Conservation (phyloP, 2,113 vertebrate species). For the Xiphophorus hellerii region DNA sequence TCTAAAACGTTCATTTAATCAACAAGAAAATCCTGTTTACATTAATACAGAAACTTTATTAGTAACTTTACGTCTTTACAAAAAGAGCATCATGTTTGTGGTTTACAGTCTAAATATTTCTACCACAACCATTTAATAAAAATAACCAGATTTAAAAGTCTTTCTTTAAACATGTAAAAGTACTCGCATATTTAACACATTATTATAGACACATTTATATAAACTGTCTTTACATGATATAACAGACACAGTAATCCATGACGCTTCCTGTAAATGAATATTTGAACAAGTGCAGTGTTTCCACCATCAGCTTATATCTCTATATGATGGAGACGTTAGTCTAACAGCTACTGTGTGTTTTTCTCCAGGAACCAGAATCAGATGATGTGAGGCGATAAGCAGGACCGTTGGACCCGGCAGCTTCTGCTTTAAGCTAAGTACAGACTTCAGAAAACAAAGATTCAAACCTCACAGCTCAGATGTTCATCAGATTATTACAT, state of each 20-base stretch:
- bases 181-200: conserved; percentile 36
- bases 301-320: conserved; percentile 25
- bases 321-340: conserved; percentile 15
- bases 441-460: conserved; percentile 9
- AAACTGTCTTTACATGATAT: conserved; percentile 31
- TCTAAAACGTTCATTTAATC: background rate
- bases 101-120: conserved; percentile 64
- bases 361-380: conserved; percentile 21
- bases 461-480: conserved; percentile 11
- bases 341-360: conserved; percentile 9
- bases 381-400: background rate
- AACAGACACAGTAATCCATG: conserved; percentile 26
- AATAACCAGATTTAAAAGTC: conserved; percentile 64
- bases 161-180: conserved; percentile 40
- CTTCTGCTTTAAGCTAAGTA: conserved; percentile 24
- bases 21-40: conserved; percentile 17
- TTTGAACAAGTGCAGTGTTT: conserved; percentile 46
- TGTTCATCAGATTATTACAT: conserved; percentile 7
- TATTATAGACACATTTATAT: conserved; percentile 13
- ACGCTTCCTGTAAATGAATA: conserved; percentile 40
- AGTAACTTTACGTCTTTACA: conserved; percentile 60
- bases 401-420: background rate
- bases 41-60: conserved; percentile 66
- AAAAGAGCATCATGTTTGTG: conserved; percentile 65
- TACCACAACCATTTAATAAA: conserved; percentile 67